Evolutionary conservation across 2,113 vertebrate genomes (phyloP), one percentile per base, ranked within the genome.

Genomic region (Trematomus loennbergii): DNA sequence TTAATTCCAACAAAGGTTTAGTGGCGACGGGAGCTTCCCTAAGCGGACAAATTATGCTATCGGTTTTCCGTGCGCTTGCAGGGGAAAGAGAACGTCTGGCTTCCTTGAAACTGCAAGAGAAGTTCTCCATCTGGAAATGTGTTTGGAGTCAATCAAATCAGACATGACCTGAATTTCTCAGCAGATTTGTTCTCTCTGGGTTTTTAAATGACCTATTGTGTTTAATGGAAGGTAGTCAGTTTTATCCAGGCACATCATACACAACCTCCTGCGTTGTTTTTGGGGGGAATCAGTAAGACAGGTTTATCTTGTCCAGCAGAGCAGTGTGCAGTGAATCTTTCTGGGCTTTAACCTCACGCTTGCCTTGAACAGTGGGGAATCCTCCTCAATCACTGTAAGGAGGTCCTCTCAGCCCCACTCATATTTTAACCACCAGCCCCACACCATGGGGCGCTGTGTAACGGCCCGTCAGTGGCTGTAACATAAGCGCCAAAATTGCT

Each of bases 1-100:
- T 69, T 96, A 96, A 96, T 96, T 95, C 93, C 66, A 87, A 67
- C 82, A 90, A 93, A 87, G 82, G 88, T 92, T 86, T 87, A 88
- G 85, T 76, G 91, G 87, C 87, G 91, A 95, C 93, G 94, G 90
- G 79, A 89, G 88, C 89, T 95, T 83, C 87, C 87, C 94, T 89
- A 91, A 95, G 96, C 91, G 95, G 85, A 92, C 95, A 96, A 96
- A 97, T 97, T 96, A 96, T 95, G 94, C 96, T 97, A 96, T 97
- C 96, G 79, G 90, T 95, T 97, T n/a, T 98, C 94, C 3, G 3
- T 29, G 29, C 29, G 29, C 94, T 55, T 5, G 13, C 80, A 87
- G 25, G 88, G 91, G 90, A 89, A 92, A 92, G 94, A 95, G 95
- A 95, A 94, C 87, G 94, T 87, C 93, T 82, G 90, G 91, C 95